Evolutionary conservation across 2,113 vertebrate genomes (phyloP).

Genomic region (Pollimyrus isidori): DNA sequence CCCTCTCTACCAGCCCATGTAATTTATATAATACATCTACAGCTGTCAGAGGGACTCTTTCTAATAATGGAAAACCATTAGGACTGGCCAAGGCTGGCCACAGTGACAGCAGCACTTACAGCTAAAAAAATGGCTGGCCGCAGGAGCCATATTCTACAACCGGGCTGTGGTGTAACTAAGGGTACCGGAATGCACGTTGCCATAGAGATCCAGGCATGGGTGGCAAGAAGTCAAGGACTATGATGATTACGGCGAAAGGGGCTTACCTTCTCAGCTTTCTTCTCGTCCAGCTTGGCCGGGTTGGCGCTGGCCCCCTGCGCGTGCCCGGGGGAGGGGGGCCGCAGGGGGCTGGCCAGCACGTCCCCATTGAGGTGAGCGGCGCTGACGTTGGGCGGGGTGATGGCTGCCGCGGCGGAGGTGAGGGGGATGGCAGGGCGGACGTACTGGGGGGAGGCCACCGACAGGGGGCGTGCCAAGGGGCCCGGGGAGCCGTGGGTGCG

Average conservation of each 20-base stretch:
- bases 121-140: not conserved
- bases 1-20: not conserved
- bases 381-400: constrained; percentile 83
- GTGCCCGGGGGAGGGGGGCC: constrained; percentile 46
- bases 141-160: not conserved
- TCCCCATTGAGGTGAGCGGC: constrained; percentile 76
- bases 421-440: constrained; percentile 70
- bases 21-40: constrained; percentile 21
- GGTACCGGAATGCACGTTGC: not conserved
- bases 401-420: constrained; percentile 66
- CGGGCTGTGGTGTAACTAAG: not conserved
- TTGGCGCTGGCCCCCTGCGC: constrained; percentile 40
- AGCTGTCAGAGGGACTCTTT: not conserved
- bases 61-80: constrained; percentile 10
- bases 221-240: not conserved
- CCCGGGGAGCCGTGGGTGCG: constrained; percentile 73
- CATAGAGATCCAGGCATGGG: not conserved
- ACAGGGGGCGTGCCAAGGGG: constrained; percentile 66
- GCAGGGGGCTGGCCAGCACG: constrained; percentile 35
- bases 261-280: constrained; percentile 83
- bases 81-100: not conserved
- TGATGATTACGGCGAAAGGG: not conserved
- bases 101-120: not conserved
- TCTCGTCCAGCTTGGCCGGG: constrained; percentile 64
- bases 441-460: constrained; percentile 71